phyloP scores from a whole-genome alignment of 2,113 vertebrate genomes.

The Meriones unguiculatus region DNA sequence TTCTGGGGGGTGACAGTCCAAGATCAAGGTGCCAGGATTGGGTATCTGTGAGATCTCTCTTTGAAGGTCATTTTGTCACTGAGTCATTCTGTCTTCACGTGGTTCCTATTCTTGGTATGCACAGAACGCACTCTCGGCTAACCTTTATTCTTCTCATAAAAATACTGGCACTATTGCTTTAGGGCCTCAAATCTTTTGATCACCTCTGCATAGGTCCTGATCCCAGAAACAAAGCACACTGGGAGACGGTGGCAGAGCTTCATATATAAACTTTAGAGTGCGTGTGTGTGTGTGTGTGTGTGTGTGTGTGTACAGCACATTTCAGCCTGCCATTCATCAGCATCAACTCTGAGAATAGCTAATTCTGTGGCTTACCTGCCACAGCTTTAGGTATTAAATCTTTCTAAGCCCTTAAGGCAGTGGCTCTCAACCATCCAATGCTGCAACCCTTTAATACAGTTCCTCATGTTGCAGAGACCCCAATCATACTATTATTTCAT shows the following conservation, averaged over 20 bases:
- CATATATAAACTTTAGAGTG: background rate
- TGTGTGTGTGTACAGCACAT: background rate
- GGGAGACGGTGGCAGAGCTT: background rate
- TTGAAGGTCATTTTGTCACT: background rate
- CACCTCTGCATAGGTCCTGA: background rate
- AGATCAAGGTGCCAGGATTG: background rate
- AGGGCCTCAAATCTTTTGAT: background rate
- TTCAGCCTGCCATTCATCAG: background rate
- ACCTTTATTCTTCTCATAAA: background rate
- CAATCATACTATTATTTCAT: background rate
- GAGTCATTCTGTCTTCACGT: background rate
- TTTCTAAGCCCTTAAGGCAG: background rate
- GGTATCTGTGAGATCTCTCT: background rate
- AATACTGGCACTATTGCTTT: background rate
- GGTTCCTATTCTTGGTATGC: background rate
- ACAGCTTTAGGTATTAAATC: background rate
- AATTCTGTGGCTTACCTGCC: background rate
- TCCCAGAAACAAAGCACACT: background rate
- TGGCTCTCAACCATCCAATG: background rate
- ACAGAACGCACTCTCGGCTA: background rate
- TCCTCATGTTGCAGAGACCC: background rate
- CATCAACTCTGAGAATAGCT: background rate
- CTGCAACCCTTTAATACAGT: background rate
- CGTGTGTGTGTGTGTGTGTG: background rate
- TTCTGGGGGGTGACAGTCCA: too few relatives aligned